These are phyloP conservation scores for Seison nebaliae DNA, from an alignment of 1,140 invertebrate species.

Conservation along the genomic window DNA sequence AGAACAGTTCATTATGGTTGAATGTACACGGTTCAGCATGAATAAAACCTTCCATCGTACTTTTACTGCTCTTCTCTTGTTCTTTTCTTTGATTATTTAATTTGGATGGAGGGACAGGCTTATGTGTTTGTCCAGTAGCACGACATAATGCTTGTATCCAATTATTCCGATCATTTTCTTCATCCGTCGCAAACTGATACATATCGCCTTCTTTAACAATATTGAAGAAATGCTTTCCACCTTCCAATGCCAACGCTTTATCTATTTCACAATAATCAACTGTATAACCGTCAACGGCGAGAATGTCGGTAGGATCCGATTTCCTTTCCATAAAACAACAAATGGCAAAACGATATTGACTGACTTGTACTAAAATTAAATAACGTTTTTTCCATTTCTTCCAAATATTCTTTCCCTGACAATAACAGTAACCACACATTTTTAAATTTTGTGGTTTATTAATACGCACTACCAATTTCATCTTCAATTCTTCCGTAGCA, in stretches of 20 bases:
- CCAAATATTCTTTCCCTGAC: conserved; percentile 84
- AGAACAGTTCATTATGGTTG: conserved; percentile 70
- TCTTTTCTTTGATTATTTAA: conserved; percentile 55
- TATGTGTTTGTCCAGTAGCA: conserved; percentile 91
- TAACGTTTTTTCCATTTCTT: conserved; percentile 98
- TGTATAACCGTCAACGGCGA: conserved; percentile 92
- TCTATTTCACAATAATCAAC: conserved; percentile 87
- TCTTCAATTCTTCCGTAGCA: conserved; percentile 71
- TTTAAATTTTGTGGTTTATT: conserved; percentile 98
- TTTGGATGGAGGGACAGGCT: conserved; percentile 54
- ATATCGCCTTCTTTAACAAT: conserved; percentile 90
- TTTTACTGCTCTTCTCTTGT: conserved; percentile 35
- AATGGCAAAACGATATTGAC: conserved; percentile 97
- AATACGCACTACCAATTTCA: conserved; percentile 88
- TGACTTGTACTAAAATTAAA: conserved; percentile 80
- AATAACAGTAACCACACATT: conserved; percentile 74
- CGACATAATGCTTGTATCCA: conserved; percentile 90
- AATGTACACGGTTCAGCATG: conserved; percentile 87
- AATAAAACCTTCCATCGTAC: conserved; percentile 98
- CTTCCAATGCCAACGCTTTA: conserved; percentile 26
- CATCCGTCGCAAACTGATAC: conserved; percentile 77
- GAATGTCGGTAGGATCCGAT: conserved; percentile 92
- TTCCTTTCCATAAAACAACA: conserved; percentile 98
- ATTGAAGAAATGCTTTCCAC: conserved; percentile 79
- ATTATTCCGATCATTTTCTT: conserved; percentile 84